These are phyloP conservation scores for Fragum fragum DNA, from an alignment of 2,888 invertebrate species.

Conservation along the genomic window DNA sequence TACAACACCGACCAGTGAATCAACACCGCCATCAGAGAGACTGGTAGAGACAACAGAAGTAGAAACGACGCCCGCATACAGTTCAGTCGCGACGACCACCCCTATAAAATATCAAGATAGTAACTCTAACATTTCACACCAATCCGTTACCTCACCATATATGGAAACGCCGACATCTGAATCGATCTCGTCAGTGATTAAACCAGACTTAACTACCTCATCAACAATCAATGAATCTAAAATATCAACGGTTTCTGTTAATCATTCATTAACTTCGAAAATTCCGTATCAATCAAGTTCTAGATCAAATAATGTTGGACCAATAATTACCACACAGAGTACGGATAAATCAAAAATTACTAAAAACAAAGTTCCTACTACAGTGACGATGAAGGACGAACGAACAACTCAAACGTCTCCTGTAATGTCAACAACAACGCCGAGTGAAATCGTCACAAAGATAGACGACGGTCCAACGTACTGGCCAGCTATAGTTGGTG, in stretches of 20 bases:
- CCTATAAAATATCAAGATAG: conserved; percentile 4
- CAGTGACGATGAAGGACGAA: background rate
- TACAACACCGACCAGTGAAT: background rate
- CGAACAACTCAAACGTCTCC: background rate
- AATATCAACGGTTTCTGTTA: background rate
- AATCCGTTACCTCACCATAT: background rate
- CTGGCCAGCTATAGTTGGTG: conserved; percentile 73
- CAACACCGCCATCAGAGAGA: background rate
- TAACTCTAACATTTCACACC: background rate
- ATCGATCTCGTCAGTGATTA: background rate
- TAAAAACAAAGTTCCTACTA: background rate
- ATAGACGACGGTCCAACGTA: conserved; percentile 41
- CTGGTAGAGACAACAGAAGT: background rate
- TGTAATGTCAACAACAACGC: background rate
- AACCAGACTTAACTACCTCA: background rate
- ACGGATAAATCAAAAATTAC: background rate
- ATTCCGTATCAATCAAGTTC: background rate
- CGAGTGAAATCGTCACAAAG: background rate
- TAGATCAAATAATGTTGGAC: background rate
- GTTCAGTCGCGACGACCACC: background rate
- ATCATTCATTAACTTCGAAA: background rate
- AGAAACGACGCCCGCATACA: background rate
- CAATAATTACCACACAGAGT: background rate
- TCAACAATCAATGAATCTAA: background rate
- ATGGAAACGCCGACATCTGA: background rate